Base-by-base conservation (phyloP, 1,140 invertebrate genomes). In the Pararge aegeria region DNA sequence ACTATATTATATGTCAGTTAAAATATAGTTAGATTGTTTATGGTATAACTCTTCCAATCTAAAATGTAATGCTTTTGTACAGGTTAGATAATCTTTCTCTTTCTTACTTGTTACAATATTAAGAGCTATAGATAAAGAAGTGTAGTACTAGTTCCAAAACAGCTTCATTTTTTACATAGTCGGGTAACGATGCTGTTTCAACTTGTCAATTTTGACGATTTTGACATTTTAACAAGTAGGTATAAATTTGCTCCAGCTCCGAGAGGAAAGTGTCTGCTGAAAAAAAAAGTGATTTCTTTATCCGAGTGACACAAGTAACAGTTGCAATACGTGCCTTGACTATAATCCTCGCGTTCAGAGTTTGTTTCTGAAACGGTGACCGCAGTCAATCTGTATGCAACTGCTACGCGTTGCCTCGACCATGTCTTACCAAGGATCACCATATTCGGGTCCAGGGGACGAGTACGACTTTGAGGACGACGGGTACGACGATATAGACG, bases 371-470 rank as follows among this genome's bases (percentile, higher is more conserved):
- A 81, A 75, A 74, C 72, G 71, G 79, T 76, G 68, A 73, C 73
- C 63, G 66, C 64, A 87, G 79, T 76, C 75, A 81, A 84, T 85
- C 85, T 89, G 85, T 87, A 89, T 89, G 85, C 83, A 87, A 89
- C 85, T 89, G 75, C 75, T 89, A 89, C 82, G 86, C 81, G 83
- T 84, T 73, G 75, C 78, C 72, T 89, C 83, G 67, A 84, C 81
- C 74, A 90, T 90, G 88, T 90, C 88, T 83, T 90, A 86, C 83
- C 86, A 89, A 81, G 88, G 88, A 78, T 90, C 88, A 78, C 87
- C 80, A 75, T 90, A 90, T 82, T 90, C 85, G 74, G 85, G 85
- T 61, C 85, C 79, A 61, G 83, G 82, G 49, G 86, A 89, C 69
- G 89, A 90, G 51, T 89, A 89, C 66, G 89, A 90, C 70, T 86